Evolutionary conservation across 2,888 invertebrate genomes (phyloP).

Genomic region (Amitus sp.): DNA sequence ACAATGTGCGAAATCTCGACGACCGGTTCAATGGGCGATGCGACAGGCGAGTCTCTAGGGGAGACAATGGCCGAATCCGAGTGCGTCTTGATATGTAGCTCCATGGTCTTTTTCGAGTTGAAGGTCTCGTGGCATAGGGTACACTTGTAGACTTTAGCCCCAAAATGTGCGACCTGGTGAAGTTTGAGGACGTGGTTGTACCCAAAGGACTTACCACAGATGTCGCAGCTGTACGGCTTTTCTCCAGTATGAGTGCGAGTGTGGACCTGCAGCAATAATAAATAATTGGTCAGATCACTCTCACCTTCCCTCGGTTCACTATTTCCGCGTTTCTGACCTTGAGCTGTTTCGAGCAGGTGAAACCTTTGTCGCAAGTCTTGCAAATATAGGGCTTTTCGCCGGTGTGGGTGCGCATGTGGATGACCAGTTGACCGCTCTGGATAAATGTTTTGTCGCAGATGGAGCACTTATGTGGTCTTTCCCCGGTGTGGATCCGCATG

Average conservation of each 20-base stretch:
- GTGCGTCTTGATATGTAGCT: conserved; percentile 85
- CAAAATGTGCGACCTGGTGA: conserved; percentile 90
- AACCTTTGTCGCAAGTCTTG: conserved; percentile 86
- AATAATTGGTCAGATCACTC: no score
- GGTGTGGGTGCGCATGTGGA: conserved; percentile 90
- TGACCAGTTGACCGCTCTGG: conserved; percentile 90
- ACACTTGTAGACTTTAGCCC: conserved; percentile 92
- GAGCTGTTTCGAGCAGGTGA: conserved; percentile 91
- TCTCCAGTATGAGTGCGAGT: conserved; percentile 92
- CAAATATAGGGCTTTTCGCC: conserved; percentile 87
- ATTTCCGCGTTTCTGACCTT: no score
- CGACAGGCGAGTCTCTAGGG: conserved; percentile 59
- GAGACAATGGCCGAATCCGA: conserved; percentile 67
- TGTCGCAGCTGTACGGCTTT: conserved; percentile 90
- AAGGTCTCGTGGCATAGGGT: conserved; percentile 92
- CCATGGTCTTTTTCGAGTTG: conserved; percentile 91
- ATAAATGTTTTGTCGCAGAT: conserved; percentile 91
- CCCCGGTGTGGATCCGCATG: conserved; percentile 91
- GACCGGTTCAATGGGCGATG: conserved; percentile 60
- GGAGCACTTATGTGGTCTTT: conserved; percentile 88
- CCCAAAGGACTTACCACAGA: conserved; percentile 90
- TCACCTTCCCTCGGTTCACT: no score
- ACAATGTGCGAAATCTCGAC: conserved; percentile 56
- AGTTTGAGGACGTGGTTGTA: conserved; percentile 91
- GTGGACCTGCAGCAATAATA: no score